A percentile compares a stretch with the other conserved stretches of the same genome.
Conservation (phyloP, 2,797 vertebrate species). For the Helarctos malayanus region DNA sequence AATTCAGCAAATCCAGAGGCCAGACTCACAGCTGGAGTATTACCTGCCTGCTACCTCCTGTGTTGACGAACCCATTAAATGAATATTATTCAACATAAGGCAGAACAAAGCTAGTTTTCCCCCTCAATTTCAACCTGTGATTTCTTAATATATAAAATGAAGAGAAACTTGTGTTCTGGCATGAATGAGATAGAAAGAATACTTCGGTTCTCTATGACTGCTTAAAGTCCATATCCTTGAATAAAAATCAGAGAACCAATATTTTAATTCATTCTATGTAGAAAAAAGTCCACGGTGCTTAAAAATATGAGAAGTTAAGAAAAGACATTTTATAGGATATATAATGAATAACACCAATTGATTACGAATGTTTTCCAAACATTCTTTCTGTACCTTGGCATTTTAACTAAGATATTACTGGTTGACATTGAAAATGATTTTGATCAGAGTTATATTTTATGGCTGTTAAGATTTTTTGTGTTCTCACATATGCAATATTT, state of each 20-base stretch:
- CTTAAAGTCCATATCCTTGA: not conserved
- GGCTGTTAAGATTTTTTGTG: not conserved
- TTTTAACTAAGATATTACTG: not conserved
- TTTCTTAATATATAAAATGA: slow-evolving; percentile 20
- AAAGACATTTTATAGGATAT: not conserved
- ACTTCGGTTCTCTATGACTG: not conserved
- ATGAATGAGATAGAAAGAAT: not conserved
- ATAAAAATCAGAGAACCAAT: not conserved
- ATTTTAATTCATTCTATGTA: not conserved
- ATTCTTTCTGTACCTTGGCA: not conserved
- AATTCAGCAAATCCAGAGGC: not conserved
- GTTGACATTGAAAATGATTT: not conserved
- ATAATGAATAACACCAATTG: not conserved
- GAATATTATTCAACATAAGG: not conserved
- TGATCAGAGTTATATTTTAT: not conserved
- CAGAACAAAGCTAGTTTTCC: not conserved
- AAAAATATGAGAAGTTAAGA: not conserved
- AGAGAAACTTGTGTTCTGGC: not conserved
- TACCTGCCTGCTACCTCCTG: not conserved
- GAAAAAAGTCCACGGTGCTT: not conserved
- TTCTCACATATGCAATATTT: not conserved
- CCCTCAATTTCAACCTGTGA: not conserved
- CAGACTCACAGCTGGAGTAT: not conserved
- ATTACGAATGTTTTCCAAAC: slow-evolving; percentile 9
- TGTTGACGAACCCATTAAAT: not conserved